Base-by-base conservation (phyloP, 2,113 vertebrate genomes). In the Pagrus major region DNA sequence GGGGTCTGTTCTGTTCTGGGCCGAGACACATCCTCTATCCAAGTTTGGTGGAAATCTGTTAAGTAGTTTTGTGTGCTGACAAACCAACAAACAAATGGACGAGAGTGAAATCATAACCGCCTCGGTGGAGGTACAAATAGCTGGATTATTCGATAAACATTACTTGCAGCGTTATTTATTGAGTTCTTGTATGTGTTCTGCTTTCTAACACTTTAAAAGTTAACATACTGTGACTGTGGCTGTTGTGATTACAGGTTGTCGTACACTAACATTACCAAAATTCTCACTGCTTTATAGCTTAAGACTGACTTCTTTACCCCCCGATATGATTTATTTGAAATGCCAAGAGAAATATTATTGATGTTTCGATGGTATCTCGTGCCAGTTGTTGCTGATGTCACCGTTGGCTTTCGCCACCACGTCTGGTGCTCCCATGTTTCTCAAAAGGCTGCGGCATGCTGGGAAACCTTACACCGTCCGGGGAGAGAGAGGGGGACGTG, bases 301-400 rank as follows among this genome's bases (percentile, higher is more conserved):
- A 27, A 60, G 5, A 49, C 37, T 23, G 35, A 41, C 55, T 78
- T 56, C 37, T 63, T 47, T 69, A n/a, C 33, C 67, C 54, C 60
- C 61, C 39, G 71, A 75, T 76, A 52, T 90, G 88, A 93, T 91
- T 92, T 88, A 91, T 90, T 58, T 82, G 23, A 60, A 90, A 89
- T 72, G 83, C 83, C 85, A 84, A 81, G 78, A 85, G 71, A 84
- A 88, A 84, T 83, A 86, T 90, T 89, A 84, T 89, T 90, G 75
- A 90, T 80, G 91, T 88, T 91, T 78, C 81, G 79, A 78, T 83
- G 81, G 89, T 76, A 87, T 90, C 76, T 71, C 49, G 54, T 61
- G 20, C 88, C 90, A 92, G 92, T 91, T 91, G 90, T 86, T 90
- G 80, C 87, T 92, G 90, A 93, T 88, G 89, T 93, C 91, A 92